Conservation (phyloP, 2,113 vertebrate genomes). For the Platichthys flesus region DNA sequence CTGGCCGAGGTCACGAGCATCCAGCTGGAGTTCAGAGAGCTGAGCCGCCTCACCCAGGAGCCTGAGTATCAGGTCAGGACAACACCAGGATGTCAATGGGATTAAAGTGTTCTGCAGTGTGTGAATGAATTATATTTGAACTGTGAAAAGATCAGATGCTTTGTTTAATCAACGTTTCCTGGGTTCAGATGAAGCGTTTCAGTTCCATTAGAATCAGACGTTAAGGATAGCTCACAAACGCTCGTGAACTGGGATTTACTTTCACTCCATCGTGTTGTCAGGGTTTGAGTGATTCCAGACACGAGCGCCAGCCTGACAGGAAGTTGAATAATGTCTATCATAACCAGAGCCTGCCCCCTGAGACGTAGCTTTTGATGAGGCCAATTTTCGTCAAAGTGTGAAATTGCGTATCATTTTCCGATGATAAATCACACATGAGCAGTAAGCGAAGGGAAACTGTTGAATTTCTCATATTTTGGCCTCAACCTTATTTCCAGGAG, state of each 20-base stretch:
- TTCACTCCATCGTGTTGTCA: constrained; percentile 35
- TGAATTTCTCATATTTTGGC: neutral
- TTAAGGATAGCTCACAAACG: neutral
- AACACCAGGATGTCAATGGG: neutral
- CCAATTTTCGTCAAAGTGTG: constrained; percentile 16
- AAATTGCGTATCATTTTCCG: constrained; percentile 17
- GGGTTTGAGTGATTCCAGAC: constrained; percentile 23
- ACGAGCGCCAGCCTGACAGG: constrained; percentile 1
- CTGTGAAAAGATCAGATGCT: neutral
- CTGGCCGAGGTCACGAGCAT: constrained; percentile 97
- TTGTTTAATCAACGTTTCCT: constrained; percentile 3
- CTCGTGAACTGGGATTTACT: neutral
- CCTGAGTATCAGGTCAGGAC: constrained; percentile 86
- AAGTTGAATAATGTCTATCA: constrained; percentile 25
- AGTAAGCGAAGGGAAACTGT: neutral
- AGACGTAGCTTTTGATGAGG: constrained; percentile 13
- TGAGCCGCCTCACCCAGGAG: constrained; percentile 90
- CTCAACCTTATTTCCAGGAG: constrained; percentile 73
- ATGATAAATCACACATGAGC: no score
- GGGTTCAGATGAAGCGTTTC: constrained; percentile 11
- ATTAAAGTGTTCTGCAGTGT: no score
- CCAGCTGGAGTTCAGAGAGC: constrained; percentile 96
- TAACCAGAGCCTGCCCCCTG: neutral
- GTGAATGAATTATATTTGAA: neutral
- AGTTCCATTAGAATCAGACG: constrained; percentile 8